A percentile compares a stretch with the other conserved stretches of the same genome.
Conservation (phyloP, 92 coral and sea anemone species). For the Bergia sp. region DNA sequence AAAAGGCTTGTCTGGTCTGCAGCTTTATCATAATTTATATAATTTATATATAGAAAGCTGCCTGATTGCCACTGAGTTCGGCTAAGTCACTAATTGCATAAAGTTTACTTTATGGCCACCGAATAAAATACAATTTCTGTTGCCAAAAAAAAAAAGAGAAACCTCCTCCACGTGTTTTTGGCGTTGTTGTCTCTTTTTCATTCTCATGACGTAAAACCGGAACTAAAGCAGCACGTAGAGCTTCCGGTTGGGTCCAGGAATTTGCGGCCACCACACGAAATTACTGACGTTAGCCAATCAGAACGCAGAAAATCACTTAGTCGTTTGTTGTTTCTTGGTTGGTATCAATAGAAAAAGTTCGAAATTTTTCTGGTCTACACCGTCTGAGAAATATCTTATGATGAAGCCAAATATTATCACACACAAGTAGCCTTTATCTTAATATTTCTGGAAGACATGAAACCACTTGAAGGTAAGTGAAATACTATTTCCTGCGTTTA, state of each 20-base stretch:
- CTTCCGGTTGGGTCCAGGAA: slow-evolving; percentile 47
- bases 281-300: slow-evolving; percentile 47
- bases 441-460: slow-evolving; percentile 27
- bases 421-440: not conserved
- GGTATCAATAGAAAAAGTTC: slow-evolving; percentile 47
- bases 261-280: slow-evolving; percentile 18
- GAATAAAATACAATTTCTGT: no score
- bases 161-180: no score
- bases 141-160: no score
- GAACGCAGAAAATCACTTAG: slow-evolving; percentile 25
- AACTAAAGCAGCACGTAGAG: not conserved
- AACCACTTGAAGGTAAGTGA: slow-evolving; percentile 46
- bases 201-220: slow-evolving; percentile 2
- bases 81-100: no score
- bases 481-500: not conserved
- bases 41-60: no score
- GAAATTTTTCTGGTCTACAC: slow-evolving; percentile 19
- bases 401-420: not conserved
- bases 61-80: no score
- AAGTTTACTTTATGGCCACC: no score
- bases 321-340: slow-evolving; percentile 52
- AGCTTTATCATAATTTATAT: no score
- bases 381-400: not conserved
- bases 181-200: no score
- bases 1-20: no score